Evolutionary conservation across 2,113 vertebrate species (phyloP).

Genomic region (Anarhynchus alexandrinus): DNA sequence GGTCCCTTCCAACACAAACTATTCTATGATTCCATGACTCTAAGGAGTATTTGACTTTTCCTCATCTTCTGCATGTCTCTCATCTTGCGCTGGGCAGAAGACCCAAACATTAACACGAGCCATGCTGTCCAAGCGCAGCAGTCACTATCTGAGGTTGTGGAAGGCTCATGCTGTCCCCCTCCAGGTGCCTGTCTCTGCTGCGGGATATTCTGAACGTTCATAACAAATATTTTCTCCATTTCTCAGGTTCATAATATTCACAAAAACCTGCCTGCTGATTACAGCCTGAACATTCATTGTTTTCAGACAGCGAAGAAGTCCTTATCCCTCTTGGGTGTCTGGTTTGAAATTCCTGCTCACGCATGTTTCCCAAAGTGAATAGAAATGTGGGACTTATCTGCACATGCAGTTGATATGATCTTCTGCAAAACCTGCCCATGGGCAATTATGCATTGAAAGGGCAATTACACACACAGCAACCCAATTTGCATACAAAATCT

Average conservation of each 20-base stretch:
- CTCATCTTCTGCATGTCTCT: not conserved
- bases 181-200: fast-evolving
- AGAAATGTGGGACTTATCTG: conserved; percentile 21
- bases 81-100: not conserved
- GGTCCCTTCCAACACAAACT: not conserved
- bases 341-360: conserved; percentile 1
- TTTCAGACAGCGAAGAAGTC: not conserved
- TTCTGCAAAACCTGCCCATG: conserved; percentile 25
- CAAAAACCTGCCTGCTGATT: not conserved
- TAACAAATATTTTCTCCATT: not conserved
- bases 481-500: conserved; percentile 45
- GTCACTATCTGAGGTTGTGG: fast-evolving
- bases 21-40: not conserved
- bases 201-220: not conserved
- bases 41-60: not conserved
- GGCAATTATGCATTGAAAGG: conserved; percentile 43
- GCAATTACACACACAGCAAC: conserved; percentile 32
- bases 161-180: not conserved
- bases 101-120: not conserved
- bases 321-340: not conserved
- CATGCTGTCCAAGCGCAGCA: not conserved
- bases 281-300: not conserved
- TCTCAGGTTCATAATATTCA: not conserved
- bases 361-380: conserved; percentile 16
- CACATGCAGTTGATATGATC: not conserved